phyloP scores from a whole-genome alignment of 2,888 invertebrate genomes.

The Mactromeris polynyma region DNA sequence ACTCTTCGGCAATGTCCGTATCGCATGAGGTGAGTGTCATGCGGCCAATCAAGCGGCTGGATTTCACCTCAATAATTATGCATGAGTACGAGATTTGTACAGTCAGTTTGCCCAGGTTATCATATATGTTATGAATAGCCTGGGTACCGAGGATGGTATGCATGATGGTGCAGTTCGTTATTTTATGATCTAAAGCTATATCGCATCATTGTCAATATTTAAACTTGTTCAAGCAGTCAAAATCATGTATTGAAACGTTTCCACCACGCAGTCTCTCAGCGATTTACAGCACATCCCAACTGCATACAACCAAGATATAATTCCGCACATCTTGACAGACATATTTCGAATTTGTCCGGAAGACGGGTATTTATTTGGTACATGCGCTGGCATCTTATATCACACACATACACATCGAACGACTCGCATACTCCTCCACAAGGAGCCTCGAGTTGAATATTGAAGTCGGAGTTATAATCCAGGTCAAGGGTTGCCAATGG shows the following conservation, averaged over 20 bases:
- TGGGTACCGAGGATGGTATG: too few relatives aligned
- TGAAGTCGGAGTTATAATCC: not conserved
- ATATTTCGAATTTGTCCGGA: not conserved
- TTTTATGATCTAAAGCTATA: too few relatives aligned
- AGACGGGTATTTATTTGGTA: not conserved
- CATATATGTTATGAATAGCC: too few relatives aligned
- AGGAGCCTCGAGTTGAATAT: not conserved
- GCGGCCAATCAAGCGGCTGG: too few relatives aligned
- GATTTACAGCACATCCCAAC: slow-evolving; percentile 6
- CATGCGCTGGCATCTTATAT: not conserved
- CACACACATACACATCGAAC: not conserved
- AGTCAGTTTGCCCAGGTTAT: too few relatives aligned
- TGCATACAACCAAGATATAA: not conserved
- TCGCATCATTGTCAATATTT: not conserved
- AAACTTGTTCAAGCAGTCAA: not conserved
- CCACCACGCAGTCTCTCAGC: not conserved
- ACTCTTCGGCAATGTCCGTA: too few relatives aligned
- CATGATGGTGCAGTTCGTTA: too few relatives aligned
- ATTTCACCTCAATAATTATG: too few relatives aligned
- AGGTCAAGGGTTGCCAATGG: not conserved
- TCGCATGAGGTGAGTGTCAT: too few relatives aligned
- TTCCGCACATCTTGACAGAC: not conserved
- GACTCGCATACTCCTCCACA: not conserved
- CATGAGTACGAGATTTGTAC: too few relatives aligned
- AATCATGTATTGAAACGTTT: not conserved